Conservation (phyloP, 2,888 invertebrate genomes). For the Eledone cirrhosa region DNA sequence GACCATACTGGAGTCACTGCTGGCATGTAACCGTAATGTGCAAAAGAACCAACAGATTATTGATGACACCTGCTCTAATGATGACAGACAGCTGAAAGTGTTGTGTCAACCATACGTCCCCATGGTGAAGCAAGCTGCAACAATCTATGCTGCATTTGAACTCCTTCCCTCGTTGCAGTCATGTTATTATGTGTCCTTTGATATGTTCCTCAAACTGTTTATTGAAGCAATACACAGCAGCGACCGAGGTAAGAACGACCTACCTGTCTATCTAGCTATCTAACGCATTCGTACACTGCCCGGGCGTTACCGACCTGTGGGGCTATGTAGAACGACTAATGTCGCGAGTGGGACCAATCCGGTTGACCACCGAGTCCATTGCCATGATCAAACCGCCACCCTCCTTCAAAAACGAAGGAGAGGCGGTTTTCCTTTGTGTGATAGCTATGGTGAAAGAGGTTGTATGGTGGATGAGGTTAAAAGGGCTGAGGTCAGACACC, state of each 20-base stretch:
- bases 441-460: too few species aligned
- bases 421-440: too few species aligned
- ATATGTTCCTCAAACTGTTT: slow-evolving; percentile 58
- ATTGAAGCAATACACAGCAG: slow-evolving; percentile 49
- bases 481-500: too few species aligned
- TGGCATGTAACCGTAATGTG: slow-evolving; percentile 58
- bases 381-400: too few species aligned
- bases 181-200: slow-evolving; percentile 60
- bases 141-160: slow-evolving; percentile 59
- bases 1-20: slow-evolving; percentile 60
- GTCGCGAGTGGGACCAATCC: too few species aligned
- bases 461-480: too few species aligned
- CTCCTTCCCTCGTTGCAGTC: slow-evolving; percentile 57
- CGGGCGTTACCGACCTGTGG: too few species aligned
- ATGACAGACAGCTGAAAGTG: slow-evolving; percentile 60
- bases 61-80: slow-evolving; percentile 59
- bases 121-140: slow-evolving; percentile 60
- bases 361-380: too few species aligned
- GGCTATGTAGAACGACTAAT: too few species aligned
- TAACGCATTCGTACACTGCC: too few species aligned
- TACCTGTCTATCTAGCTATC: too few species aligned
- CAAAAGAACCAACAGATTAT: slow-evolving; percentile 57
- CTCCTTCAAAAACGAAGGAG: too few species aligned
- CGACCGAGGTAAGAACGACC: slow-evolving; percentile 61
- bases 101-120: slow-evolving; percentile 60